Base-by-base conservation (phyloP, 2,888 invertebrate genomes). In the Cecidostiba fungosa region DNA sequence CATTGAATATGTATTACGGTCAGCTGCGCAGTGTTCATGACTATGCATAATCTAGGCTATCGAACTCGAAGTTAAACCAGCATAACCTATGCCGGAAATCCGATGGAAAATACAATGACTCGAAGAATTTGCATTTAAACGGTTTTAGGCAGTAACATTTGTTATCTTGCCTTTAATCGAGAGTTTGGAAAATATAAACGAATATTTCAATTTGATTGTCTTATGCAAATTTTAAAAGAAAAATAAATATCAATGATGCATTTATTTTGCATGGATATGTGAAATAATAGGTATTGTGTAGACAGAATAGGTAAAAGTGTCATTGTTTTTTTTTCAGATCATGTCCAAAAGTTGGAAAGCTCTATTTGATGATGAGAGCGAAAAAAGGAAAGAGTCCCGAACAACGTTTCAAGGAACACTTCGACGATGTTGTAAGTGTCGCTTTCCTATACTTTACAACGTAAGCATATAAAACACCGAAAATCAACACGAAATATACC, bases 351-450 rank as follows among this genome's bases (percentile, higher is more conserved):
- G 88, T 93, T n/a, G 87, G 88, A 23, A 92, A 89, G 77, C 23
- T 94, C 16, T 94, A 92, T 72, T 50, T 94, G 62, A 83, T 93
- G 4, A 89, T 94, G 84, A 90, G 94, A 32, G 85, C 89, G 5
- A 94, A 94, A 87, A 94, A 93, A 85, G 93, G 92, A 10, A 93
- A 93, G 88, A 89, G 88, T 1, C 32, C 90, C 0, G 89, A 90
- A 12, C 90, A 93, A 50, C 90, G 94, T 79, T 90, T 92, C 54
- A 89, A 92, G 72, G 90, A 91, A 66, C 89, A 91, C n/a, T 93
- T 94, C 73, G 90, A 91, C 3, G 90, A 92, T 87, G 29, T 85
- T 23, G 94, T 94, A 87, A 90, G 92, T 91, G 72, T n/a, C n/a
- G 0, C 10, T 23, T 23, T 59, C 23, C n/a, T 12, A 12, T 54